Evolutionary conservation across 2,797 vertebrate genomes (phyloP), one percentile per base, ranked within the genome.

Genomic region (Urosaurus nigricauda): DNA sequence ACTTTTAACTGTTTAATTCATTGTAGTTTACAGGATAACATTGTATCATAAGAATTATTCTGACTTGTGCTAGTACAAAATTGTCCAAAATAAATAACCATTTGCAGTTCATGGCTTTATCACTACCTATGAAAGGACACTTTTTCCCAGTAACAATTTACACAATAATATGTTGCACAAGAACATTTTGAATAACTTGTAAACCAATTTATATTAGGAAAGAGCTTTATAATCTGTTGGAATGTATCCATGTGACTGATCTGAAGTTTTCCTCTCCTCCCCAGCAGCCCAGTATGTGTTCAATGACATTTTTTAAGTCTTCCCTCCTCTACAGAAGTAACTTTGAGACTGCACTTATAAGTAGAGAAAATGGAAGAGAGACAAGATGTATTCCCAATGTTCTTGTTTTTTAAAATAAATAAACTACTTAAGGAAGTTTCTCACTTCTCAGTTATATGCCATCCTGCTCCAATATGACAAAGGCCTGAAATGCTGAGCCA

Each of bases 291-390:
- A 73, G 84, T 81, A 0, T 12, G 17, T 19, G 24, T 79, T 79
- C 16, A 68, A 32, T 43, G 65, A 60, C 70, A 43, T 87, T 89
- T 87, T 35, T 86, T 0, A 1, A 88, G 89, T 88, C 93, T 96
- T 94, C 94, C 95, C 95, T 95, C 93, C 94, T 73, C 80, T 94
- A 91, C 90, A 68, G 0, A 3, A 86, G 89, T 43, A 51, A 74
- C 47, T 21, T 0, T 0, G 19, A 5, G 70, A 17, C 94, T 93
- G 14, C 91, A 47, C 92, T 43, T 92, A 83, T 21, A 83, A 86
- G 77, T n/a, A 84, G 19, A 53, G 77, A 83, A 91, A 73, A 81
- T 7, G 4, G 63, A 83, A 88, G 60, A 40, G 5, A 0, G 0
- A 9, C 2, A 58, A 58, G 56, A 58, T 17, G 16, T 58, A 58